A percentile compares a stretch with the other conserved stretches of the same genome.
phyloP scores from a whole-genome alignment of 2,113 vertebrate species.

The Lonchura striata region DNA sequence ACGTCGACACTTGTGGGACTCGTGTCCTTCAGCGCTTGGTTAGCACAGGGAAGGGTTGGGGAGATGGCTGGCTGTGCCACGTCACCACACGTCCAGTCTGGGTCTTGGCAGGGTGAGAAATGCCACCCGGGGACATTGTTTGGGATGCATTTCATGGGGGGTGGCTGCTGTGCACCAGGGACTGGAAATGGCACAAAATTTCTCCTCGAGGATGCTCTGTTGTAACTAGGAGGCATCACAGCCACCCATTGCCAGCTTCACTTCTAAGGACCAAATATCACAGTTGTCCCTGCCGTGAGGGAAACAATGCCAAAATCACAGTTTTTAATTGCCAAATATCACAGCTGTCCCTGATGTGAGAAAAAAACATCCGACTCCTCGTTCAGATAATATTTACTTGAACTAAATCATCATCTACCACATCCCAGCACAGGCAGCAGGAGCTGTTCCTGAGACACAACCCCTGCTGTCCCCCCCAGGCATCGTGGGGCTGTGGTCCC shows the following conservation, averaged over 20 bases:
- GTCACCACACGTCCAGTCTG: accelerated
- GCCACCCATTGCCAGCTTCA: accelerated
- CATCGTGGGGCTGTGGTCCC: conserved; percentile 72
- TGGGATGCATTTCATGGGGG: background rate
- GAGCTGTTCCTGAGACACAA: background rate
- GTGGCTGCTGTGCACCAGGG: background rate
- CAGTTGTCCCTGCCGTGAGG: background rate
- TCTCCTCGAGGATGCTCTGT: background rate
- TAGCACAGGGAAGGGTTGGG: background rate
- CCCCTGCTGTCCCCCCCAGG: conserved; percentile 21
- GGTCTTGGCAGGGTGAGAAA: background rate
- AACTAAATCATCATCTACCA: background rate
- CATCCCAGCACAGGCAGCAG: accelerated
- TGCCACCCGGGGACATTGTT: accelerated
- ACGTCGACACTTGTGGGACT: accelerated
- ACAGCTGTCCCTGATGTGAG: background rate
- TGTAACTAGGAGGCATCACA: accelerated
- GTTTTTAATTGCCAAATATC: background rate
- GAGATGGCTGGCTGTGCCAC: background rate
- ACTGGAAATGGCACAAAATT: background rate
- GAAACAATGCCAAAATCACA: background rate
- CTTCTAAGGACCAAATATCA: background rate
- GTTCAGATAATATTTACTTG: background rate
- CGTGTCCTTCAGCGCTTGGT: accelerated
- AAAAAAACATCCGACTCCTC: background rate